Base-by-base conservation (phyloP, 1,140 invertebrate species). In the Hylaeus anthracinus region DNA sequence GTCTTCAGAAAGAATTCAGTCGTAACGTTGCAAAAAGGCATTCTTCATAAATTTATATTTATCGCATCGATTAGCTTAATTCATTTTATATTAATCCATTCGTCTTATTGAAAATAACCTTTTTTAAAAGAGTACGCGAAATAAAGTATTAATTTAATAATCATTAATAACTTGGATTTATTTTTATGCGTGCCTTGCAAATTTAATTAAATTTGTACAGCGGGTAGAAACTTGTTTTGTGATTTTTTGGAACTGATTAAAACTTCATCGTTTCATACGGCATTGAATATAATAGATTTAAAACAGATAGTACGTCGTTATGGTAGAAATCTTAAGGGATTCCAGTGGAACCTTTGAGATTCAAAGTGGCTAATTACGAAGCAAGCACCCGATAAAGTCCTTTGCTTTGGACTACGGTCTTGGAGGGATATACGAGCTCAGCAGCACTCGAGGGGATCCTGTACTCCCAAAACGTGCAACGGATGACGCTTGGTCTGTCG, bases 311-410 rank as follows among this genome's bases (percentile, higher is more conserved):
- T 0, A 0, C 8, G 26, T 5, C 55, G 37, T 69, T 66, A 56
- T 14, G 45, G 41, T 39, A 41, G 64, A 58, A 82, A 70, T 83
- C 67, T 86, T 65, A 60, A 65, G 79, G 74, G 83, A 85, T 61
- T 81, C 73, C 61, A 15, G 51, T 14, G 53, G 79, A 82, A 64
- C 70, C 84, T 87, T 87, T 86, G 86, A 89, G 87, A 88, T 83
- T 76, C 72, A 79, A 84, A 87, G 79, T 88, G 77, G 76, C 83
- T 82, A 87, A 91, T 90, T 89, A 85, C 82, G 73, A 76, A 71
- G 77, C 75, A 90, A 91, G 85, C 83, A 86, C 78, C 82, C 85
- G 88, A 88, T 86, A 89, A 90, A 90, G 83, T 88, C 82, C 79
- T 83, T 64, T 72, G 81, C 66, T 69, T 82, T 87, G 83, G 88